Conservation (phyloP, 2,113 vertebrate species). For the Cairina moschata region DNA sequence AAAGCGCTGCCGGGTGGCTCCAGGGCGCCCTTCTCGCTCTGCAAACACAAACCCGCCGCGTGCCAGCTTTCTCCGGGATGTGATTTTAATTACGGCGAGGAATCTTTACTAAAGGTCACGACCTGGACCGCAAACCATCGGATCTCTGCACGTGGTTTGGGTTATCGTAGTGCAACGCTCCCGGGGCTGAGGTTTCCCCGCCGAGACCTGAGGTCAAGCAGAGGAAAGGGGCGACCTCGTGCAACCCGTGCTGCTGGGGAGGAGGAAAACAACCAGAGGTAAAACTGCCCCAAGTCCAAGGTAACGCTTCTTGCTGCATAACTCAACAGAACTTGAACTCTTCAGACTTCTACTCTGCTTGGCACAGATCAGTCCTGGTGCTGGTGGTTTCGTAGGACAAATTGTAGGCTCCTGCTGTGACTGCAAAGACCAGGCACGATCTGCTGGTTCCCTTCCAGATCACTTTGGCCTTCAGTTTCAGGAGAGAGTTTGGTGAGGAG, state of each 20-base stretch:
- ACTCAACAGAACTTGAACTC: background rate
- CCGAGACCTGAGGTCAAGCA: background rate
- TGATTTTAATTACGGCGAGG: background rate
- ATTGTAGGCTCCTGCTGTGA: accelerated
- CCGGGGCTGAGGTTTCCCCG: background rate
- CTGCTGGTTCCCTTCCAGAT: accelerated
- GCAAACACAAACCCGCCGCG: background rate
- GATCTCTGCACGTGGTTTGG: background rate
- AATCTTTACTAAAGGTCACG: background rate
- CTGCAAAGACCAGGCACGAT: accelerated
- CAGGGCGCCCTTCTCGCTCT: background rate
- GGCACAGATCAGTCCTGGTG: accelerated
- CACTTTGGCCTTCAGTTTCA: background rate
- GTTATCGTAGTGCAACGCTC: background rate
- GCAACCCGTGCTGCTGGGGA: background rate
- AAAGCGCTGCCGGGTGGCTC: background rate
- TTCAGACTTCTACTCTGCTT: accelerated
- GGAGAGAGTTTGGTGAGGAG: too few species aligned
- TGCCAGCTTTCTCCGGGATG: background rate
- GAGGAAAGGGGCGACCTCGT: accelerated
- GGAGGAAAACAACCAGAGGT: too few species aligned
- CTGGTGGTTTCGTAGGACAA: too few species aligned
- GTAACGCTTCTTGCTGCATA: background rate
- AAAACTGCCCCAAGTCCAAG: background rate
- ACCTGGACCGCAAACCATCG: background rate